Conservation (phyloP, 2,888 invertebrate genomes). For the Ernsta delagoae region DNA sequence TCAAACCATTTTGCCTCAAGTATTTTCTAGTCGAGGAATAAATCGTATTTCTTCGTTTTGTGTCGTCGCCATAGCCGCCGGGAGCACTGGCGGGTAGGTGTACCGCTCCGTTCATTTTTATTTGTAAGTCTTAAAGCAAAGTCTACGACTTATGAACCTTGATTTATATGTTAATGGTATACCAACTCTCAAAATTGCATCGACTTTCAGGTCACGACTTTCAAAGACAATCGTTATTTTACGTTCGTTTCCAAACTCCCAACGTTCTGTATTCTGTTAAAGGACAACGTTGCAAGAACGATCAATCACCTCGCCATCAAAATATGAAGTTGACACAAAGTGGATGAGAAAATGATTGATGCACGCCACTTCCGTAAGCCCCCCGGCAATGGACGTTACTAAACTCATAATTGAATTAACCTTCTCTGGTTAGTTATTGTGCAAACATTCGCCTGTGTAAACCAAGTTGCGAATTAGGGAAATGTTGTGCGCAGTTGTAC, state of each 20-base stretch:
- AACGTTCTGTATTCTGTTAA: constrained; percentile 39
- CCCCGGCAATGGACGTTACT: constrained; percentile 56
- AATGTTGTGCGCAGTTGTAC: not conserved
- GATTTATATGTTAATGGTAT: constrained; percentile 64
- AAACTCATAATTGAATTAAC: constrained; percentile 58
- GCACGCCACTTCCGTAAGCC: constrained; percentile 63
- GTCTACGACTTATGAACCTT: constrained; percentile 63
- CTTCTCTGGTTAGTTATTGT: constrained; percentile 30
- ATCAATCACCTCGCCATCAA: constrained; percentile 79
- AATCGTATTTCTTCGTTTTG: constrained; percentile 74
- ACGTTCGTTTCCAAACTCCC: constrained; percentile 20
- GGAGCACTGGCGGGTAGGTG: constrained; percentile 56
- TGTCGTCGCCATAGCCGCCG: constrained; percentile 64
- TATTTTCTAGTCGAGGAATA: constrained; percentile 64
- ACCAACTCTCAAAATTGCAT: constrained; percentile 24
- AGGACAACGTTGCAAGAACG: constrained; percentile 58
- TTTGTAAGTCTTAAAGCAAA: constrained; percentile 66
- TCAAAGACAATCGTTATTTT: constrained; percentile 20
- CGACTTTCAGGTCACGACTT: constrained; percentile 35
- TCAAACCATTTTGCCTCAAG: constrained; percentile 65
- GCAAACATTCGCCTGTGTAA: constrained; percentile 23
- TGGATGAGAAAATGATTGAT: constrained; percentile 83
- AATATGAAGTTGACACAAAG: constrained; percentile 81
- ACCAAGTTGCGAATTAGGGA: constrained; percentile 21
- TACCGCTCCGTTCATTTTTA: constrained; percentile 59